These are phyloP conservation scores for Halichondria panicea DNA, from an alignment of 37 sponge, comb jelly and placozoan genomes.

Conservation along the genomic window DNA sequence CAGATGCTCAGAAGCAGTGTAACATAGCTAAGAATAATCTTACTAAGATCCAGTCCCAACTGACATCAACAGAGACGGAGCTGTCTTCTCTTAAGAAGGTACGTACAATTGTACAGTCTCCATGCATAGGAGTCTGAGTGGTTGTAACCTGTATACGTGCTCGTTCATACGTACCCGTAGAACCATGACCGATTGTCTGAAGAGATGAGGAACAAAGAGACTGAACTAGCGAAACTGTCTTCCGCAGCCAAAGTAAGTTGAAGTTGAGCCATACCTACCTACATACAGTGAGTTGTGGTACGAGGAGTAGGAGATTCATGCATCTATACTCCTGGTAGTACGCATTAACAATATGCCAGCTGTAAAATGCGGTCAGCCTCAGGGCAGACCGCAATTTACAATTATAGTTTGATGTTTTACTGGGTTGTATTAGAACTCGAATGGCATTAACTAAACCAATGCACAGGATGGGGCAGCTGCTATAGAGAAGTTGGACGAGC, in stretches of 20 bases:
- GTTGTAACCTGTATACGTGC: too few relatives aligned
- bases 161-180: too few relatives aligned
- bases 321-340: too few relatives aligned
- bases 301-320: not conserved
- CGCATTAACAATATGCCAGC: too few relatives aligned
- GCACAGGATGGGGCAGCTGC: not conserved
- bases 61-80: not conserved
- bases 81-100: slow-evolving; percentile 4
- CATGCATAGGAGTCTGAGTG: too few relatives aligned
- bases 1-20: not conserved
- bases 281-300: not conserved
- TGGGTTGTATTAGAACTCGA: too few relatives aligned
- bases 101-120: not conserved
- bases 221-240: not conserved
- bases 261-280: too few relatives aligned
- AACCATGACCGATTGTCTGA: not conserved
- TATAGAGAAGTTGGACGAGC: not conserved
- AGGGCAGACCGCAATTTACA: too few relatives aligned
- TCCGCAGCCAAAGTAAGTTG: not conserved
- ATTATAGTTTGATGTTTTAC: too few relatives aligned
- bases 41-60: not conserved
- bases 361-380: too few relatives aligned
- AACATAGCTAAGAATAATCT: not conserved
- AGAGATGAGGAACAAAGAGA: not conserved
- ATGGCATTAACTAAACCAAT: too few relatives aligned